Evolutionary conservation across 2,888 invertebrate genomes (phyloP).

Genomic region (Deroplatys truncata): DNA sequence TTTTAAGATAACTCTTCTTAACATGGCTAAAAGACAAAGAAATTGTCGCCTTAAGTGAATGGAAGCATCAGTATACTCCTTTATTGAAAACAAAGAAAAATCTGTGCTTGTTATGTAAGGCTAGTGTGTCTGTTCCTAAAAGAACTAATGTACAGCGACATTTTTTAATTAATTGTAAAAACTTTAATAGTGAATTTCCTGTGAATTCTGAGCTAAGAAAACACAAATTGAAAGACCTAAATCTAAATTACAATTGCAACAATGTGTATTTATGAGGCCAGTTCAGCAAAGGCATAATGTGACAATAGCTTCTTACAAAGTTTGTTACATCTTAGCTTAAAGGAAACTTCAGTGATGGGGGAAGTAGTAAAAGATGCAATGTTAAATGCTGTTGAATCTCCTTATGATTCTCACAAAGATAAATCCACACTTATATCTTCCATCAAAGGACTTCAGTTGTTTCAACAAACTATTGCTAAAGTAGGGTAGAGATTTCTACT

Average conservation of each 20-base stretch:
- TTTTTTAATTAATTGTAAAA: neutral
- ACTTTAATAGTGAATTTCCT: neutral
- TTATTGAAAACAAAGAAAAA: neutral
- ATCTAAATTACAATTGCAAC: neutral
- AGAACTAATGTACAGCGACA: neutral
- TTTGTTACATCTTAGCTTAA: neutral
- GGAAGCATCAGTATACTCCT: neutral
- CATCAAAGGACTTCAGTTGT: neutral
- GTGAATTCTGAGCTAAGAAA: neutral
- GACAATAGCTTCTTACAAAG: too few species aligned
- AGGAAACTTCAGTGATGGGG: neutral
- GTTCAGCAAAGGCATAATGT: neutral
- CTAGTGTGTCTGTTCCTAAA: neutral
- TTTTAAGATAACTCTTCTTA: too few species aligned
- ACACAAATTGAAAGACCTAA: neutral
- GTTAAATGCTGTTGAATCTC: neutral
- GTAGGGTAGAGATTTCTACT: neutral
- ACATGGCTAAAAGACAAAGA: too few species aligned
- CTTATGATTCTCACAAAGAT: neutral
- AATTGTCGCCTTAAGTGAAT: too few species aligned
- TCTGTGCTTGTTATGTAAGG: neutral
- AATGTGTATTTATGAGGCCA: neutral
- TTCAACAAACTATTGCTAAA: neutral
- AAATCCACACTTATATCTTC: neutral
- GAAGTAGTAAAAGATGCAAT: neutral